phyloP scores from a whole-genome alignment of 2,113 vertebrate species.

The Gavialis gangeticus region DNA sequence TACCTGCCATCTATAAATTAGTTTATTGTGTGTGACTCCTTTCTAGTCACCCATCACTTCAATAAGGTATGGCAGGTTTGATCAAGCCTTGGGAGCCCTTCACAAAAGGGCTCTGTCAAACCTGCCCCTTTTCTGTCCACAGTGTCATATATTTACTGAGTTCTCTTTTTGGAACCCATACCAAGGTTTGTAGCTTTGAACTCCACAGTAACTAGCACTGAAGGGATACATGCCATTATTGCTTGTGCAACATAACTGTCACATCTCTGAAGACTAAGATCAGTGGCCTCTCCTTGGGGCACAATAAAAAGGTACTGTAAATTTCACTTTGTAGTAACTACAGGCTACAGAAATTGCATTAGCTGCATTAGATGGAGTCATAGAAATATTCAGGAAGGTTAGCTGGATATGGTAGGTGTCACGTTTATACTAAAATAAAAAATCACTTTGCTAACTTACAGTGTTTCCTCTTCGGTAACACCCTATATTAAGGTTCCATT shows the following conservation, averaged over 20 bases:
- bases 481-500: slow-evolving; percentile 81
- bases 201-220: slow-evolving; percentile 74
- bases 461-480: slow-evolving; percentile 80
- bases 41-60: slow-evolving; percentile 83
- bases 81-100: slow-evolving; percentile 79
- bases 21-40: slow-evolving; percentile 84
- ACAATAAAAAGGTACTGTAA: slow-evolving; percentile 68
- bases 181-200: slow-evolving; percentile 37
- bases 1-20: slow-evolving; percentile 81
- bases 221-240: not conserved
- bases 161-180: slow-evolving; percentile 32
- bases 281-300: slow-evolving; percentile 71
- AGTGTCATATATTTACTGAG: slow-evolving; percentile 32
- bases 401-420: slow-evolving; percentile 68
- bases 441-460: slow-evolving; percentile 82
- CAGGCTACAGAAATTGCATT: slow-evolving; percentile 79
- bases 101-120: slow-evolving; percentile 78
- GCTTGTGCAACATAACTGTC: slow-evolving; percentile 27
- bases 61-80: slow-evolving; percentile 85
- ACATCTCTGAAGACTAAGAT: slow-evolving; percentile 28
- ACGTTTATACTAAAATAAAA: slow-evolving; percentile 78
- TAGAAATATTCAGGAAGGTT: slow-evolving; percentile 75
- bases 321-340: slow-evolving; percentile 80
- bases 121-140: slow-evolving; percentile 41
- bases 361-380: slow-evolving; percentile 75